Conservation (phyloP, 2,797 vertebrate genomes). For the Salarias fasciatus region DNA sequence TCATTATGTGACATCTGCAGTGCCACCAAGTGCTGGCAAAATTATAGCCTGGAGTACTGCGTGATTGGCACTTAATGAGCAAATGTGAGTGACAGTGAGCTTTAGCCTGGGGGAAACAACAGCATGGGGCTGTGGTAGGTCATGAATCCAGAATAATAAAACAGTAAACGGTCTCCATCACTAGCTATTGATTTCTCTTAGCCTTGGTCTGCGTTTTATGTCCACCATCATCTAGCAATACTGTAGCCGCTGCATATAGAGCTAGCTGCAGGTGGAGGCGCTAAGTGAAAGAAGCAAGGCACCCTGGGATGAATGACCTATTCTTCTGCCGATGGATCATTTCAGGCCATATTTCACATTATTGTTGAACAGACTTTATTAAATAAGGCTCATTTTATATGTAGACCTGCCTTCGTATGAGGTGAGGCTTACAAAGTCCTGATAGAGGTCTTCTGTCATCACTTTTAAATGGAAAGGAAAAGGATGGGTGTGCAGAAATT, state of each 20-base stretch:
- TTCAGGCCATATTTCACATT: slow-evolving; percentile 28
- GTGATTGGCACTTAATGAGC: slow-evolving; percentile 84
- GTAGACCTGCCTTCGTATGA: slow-evolving; percentile 28
- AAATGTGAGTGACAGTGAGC: slow-evolving; percentile 81
- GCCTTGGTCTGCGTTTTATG: slow-evolving; percentile 65
- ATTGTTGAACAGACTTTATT: slow-evolving; percentile 47
- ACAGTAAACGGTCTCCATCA: slow-evolving; percentile 74
- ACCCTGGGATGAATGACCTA: slow-evolving; percentile 25
- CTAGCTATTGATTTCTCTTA: slow-evolving; percentile 73
- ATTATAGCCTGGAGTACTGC: slow-evolving; percentile 75
- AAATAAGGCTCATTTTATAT: slow-evolving; percentile 43
- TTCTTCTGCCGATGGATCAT: slow-evolving; percentile 24
- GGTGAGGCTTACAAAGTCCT: slow-evolving; percentile 35
- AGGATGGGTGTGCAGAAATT: slow-evolving; percentile 58
- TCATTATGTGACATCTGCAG: slow-evolving; percentile 76
- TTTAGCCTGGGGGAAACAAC: slow-evolving; percentile 71
- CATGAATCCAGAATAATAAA: slow-evolving; percentile 80
- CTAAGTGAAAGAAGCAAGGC: slow-evolving; percentile 33
- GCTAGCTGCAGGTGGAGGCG: slow-evolving; percentile 36
- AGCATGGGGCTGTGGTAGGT: slow-evolving; percentile 70
- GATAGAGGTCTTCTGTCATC: slow-evolving; percentile 56
- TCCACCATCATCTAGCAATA: slow-evolving; percentile 54
- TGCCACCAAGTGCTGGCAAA: slow-evolving; percentile 73
- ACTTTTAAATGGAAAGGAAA: slow-evolving; percentile 55
- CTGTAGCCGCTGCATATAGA: slow-evolving; percentile 29